phyloP scores from a whole-genome alignment of 2,113 vertebrate genomes.

The Ictalurus punctatus region DNA sequence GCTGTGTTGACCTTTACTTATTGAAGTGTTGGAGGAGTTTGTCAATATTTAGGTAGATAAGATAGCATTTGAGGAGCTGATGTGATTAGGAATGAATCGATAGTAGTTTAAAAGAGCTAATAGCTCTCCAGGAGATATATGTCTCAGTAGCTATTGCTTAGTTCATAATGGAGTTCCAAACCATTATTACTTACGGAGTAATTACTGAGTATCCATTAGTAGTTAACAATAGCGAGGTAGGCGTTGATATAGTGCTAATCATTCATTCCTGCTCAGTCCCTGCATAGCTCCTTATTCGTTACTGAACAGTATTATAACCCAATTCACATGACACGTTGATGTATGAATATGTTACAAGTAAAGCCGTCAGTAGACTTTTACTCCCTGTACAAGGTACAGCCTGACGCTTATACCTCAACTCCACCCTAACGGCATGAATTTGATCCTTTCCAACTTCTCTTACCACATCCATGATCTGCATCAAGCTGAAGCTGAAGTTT shows the following conservation, averaged over 20 bases:
- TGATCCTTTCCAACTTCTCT: slow-evolving; percentile 40
- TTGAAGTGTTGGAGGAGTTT: too few relatives aligned
- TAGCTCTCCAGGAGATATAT: not conserved
- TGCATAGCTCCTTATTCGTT: not conserved
- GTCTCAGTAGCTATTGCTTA: not conserved
- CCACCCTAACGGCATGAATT: not conserved
- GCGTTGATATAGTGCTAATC: not conserved
- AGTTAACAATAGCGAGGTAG: not conserved
- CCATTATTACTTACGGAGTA: not conserved
- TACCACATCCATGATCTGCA: slow-evolving; percentile 98
- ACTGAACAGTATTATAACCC: not conserved
- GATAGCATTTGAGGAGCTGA: not conserved
- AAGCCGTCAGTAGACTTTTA: not conserved
- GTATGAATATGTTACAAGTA: not conserved
- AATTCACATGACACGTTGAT: not conserved
- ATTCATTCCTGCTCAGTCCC: not conserved
- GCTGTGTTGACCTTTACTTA: too few relatives aligned
- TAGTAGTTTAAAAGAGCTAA: not conserved
- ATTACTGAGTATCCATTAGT: not conserved
- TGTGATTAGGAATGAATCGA: not conserved
- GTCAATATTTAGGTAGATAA: too few relatives aligned
- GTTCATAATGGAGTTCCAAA: not conserved
- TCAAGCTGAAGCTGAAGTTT: slow-evolving; percentile 84
- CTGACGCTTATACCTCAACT: not conserved
- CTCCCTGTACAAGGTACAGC: not conserved